Conservation (phyloP, 2,113 vertebrate genomes). For the Halcyon malimbica region DNA sequence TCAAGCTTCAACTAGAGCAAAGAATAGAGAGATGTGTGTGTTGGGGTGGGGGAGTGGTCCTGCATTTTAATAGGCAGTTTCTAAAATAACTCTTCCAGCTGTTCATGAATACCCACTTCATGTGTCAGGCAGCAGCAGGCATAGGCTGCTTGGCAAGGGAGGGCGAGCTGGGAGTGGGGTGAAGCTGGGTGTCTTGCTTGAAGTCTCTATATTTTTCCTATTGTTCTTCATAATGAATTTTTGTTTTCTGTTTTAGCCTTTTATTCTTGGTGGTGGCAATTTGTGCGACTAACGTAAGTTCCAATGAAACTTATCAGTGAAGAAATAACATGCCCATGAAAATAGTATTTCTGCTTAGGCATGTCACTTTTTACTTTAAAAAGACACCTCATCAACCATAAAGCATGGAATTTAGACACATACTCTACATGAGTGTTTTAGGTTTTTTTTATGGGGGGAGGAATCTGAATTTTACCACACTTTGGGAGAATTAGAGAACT, state of each 20-base stretch:
- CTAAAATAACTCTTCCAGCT: background rate
- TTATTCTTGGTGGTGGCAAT: background rate
- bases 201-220: background rate
- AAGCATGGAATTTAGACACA: background rate
- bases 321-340: background rate
- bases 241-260: background rate
- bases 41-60: background rate
- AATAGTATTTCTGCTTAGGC: background rate
- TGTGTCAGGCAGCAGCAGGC: background rate
- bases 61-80: background rate
- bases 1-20: background rate
- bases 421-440: background rate
- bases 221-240: background rate
- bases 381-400: background rate
- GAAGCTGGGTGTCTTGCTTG: background rate
- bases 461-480: background rate
- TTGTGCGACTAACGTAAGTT: background rate
- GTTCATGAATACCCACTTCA: background rate
- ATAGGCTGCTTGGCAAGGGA: background rate
- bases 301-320: background rate
- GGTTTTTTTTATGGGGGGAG: background rate
- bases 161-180: accelerated
- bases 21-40: background rate
- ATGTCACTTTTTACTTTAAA: background rate
- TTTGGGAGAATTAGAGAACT: background rate